Evolutionary conservation across 2,888 invertebrate genomes (phyloP).

Genomic region (Pammene aurita): DNA sequence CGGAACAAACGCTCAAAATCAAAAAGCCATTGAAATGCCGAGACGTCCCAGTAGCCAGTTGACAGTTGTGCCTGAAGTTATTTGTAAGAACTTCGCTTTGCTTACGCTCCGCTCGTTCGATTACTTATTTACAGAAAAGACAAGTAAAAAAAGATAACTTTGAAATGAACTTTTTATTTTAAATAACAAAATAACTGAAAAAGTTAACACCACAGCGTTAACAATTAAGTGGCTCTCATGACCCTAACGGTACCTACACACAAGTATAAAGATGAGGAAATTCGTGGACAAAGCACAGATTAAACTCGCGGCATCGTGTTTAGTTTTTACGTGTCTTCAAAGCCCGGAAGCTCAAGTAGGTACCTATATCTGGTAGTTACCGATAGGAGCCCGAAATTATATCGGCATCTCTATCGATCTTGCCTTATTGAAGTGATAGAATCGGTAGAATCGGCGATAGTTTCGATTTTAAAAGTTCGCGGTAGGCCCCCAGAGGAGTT

Average conservation of each 20-base stretch:
- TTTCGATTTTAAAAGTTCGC: background rate
- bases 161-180: too few species aligned
- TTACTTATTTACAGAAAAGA: too few species aligned
- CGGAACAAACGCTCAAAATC: too few species aligned
- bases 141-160: too few species aligned
- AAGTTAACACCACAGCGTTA: background rate
- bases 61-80: too few species aligned
- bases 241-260: background rate
- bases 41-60: too few species aligned
- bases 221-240: slow-evolving; percentile 13
- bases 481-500: slow-evolving; percentile 12
- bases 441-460: background rate
- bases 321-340: background rate
- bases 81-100: too few species aligned
- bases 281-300: background rate
- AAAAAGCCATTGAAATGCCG: too few species aligned
- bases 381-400: too few species aligned
- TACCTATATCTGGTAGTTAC: too few species aligned
- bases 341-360: background rate
- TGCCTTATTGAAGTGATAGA: background rate
- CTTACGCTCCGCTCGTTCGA: too few species aligned
- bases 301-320: background rate
- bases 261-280: background rate
- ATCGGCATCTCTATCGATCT: background rate
- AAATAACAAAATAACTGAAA: background rate